Percentiles rank a stretch among this genome's conserved stretches.
phyloP scores from a whole-genome alignment of 2,888 invertebrate genomes.

The Boloria selene region DNA sequence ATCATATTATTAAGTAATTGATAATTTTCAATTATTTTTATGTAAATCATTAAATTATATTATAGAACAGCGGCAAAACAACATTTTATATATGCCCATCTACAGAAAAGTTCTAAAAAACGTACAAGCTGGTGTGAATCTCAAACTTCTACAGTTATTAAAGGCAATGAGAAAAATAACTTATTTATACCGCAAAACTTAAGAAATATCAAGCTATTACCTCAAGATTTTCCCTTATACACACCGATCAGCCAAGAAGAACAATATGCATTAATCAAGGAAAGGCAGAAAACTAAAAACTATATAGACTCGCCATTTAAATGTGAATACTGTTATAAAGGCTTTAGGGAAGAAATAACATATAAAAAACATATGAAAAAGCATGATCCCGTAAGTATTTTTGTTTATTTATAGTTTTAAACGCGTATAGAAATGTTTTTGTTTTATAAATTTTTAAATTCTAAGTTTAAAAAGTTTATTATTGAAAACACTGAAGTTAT shows the following conservation, averaged over 20 bases:
- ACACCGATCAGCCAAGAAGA: slow-evolving; percentile 63
- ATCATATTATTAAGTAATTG: background rate
- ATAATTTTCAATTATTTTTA: background rate
- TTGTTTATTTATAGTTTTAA: background rate
- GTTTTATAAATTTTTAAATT: no score
- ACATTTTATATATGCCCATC: slow-evolving; percentile 63
- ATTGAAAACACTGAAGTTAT: no score
- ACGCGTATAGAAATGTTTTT: no score
- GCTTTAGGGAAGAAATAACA: slow-evolving; percentile 59
- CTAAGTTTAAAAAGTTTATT: no score
- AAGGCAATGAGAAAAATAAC: slow-evolving; percentile 33
- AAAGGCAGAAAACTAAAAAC: slow-evolving; percentile 59
- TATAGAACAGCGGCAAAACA: slow-evolving; percentile 66
- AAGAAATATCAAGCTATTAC: slow-evolving; percentile 39
- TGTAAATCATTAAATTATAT: background rate
- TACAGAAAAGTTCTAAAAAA: slow-evolving; percentile 55
- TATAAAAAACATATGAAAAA: slow-evolving; percentile 72
- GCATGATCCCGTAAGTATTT: slow-evolving; percentile 67
- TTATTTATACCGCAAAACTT: slow-evolving; percentile 3
- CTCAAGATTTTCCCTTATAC: slow-evolving; percentile 60
- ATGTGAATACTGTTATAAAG: slow-evolving; percentile 66
- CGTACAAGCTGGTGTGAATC: slow-evolving; percentile 54
- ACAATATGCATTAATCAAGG: slow-evolving; percentile 60
- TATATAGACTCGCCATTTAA: slow-evolving; percentile 64
- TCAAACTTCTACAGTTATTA: slow-evolving; percentile 45